A percentile compares a stretch with the other conserved stretches of the same genome.
Evolutionary conservation across 23 tunicate species (phyloP).

Genomic region (Halocynthia roretzi): DNA sequence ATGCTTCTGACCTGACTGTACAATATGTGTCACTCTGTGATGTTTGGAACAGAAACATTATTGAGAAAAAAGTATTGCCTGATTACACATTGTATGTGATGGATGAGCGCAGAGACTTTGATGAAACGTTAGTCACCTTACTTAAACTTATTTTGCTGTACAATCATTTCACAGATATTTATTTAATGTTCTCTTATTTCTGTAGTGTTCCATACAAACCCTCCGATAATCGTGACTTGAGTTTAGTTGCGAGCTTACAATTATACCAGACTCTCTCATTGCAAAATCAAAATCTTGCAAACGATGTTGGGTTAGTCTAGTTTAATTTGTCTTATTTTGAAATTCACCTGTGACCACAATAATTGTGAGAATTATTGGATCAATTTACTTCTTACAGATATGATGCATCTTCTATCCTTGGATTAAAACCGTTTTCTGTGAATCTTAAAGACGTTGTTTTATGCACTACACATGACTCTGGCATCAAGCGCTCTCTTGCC

Average conservation of each 20-base stretch:
- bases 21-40: slow-evolving; percentile 9
- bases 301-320: too few relatives aligned
- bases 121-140: slow-evolving; percentile 21
- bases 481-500: slow-evolving; percentile 9
- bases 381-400: too few relatives aligned
- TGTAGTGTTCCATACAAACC: slow-evolving; percentile 1
- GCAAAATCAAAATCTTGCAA: too few relatives aligned
- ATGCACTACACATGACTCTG: slow-evolving; percentile 31
- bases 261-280: too few relatives aligned
- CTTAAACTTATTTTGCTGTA: background rate
- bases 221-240: background rate
- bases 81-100: slow-evolving; percentile 8
- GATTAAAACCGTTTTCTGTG: slow-evolving; percentile 7
- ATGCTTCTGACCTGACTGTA: slow-evolving; percentile 2
- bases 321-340: too few relatives aligned
- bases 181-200: background rate
- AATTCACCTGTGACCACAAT: too few relatives aligned
- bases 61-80: background rate
- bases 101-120: background rate
- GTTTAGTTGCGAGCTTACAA: background rate
- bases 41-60: slow-evolving; percentile 17
- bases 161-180: background rate
- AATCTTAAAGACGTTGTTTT: slow-evolving; percentile 3
- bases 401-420: too few relatives aligned
- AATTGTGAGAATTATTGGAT: too few relatives aligned